A percentile compares a stretch with the other conserved stretches of the same genome.
Evolutionary conservation across 2,113 vertebrate genomes (phyloP).

Genomic region (Hippocampus mohnikei): DNA sequence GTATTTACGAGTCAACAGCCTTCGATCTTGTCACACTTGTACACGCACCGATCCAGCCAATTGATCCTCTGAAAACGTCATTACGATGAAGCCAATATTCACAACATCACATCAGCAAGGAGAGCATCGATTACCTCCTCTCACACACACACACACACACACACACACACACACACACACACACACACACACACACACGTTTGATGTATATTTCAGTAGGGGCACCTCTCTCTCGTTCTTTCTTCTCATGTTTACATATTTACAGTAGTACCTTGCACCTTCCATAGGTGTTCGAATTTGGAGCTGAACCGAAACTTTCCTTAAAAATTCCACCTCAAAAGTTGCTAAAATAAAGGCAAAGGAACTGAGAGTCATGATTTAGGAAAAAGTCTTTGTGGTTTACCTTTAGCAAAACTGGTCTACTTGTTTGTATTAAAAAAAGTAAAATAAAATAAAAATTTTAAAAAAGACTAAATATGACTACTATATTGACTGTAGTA

Average conservation of each 20-base stretch:
- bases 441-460: no score
- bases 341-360: no score
- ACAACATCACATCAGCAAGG: slow-evolving; percentile 58
- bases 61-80: slow-evolving; percentile 75
- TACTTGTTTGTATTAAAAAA: no score
- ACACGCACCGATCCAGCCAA: slow-evolving; percentile 50
- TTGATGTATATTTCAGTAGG: slow-evolving; percentile 71
- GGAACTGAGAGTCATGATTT: no score
- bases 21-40: not conserved
- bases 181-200: not conserved
- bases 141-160: slow-evolving; percentile 24
- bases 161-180: not conserved
- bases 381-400: no score
- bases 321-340: no score
- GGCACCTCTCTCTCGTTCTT: slow-evolving; percentile 44
- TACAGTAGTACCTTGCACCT: not conserved
- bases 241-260: slow-evolving; percentile 13
- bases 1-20: not conserved
- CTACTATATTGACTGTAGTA: no score
- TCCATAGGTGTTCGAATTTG: not conserved
- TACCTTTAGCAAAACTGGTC: no score
- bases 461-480: no score
- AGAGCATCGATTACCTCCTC: slow-evolving; percentile 61
- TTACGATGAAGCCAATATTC: slow-evolving; percentile 76
- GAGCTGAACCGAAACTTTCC: not conserved